These are phyloP conservation scores for Cheilosia grossa DNA, from an alignment of 2,888 invertebrate species.

Conservation along the genomic window DNA sequence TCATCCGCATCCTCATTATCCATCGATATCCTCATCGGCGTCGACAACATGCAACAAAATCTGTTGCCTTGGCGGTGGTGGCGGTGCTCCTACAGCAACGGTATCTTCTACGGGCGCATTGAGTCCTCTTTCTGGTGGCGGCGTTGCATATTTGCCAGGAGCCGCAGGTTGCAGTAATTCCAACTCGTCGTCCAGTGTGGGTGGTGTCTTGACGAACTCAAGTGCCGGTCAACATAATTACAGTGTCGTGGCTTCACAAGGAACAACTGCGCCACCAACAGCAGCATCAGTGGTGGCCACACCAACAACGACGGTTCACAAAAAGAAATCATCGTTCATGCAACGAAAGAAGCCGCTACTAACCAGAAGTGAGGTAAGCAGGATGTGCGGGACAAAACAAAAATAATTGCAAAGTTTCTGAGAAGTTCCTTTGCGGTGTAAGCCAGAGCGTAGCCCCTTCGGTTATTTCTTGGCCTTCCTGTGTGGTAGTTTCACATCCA, in stretches of 20 bases:
- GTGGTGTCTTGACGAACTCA: conserved; percentile 42
- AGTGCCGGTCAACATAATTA: conserved; percentile 47
- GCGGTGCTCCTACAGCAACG: conserved; percentile 52
- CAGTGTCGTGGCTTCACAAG: conserved; percentile 44
- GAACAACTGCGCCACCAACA: conserved; percentile 26
- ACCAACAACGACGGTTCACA: conserved; percentile 76
- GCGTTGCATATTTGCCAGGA: conserved; percentile 31
- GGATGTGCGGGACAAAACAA: background rate
- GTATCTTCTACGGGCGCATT: conserved; percentile 67
- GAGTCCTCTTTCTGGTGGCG: conserved; percentile 55
- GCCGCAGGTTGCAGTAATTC: conserved; percentile 30
- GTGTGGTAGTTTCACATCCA: conserved; percentile 2
- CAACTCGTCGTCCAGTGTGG: conserved; percentile 31
- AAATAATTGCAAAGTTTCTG: conserved; percentile 54
- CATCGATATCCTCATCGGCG: conserved; percentile 61
- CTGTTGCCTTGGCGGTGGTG: conserved; percentile 74
- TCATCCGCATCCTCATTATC: conserved; percentile 58
- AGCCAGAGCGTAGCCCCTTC: conserved; percentile 2
- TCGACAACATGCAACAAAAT: conserved; percentile 76
- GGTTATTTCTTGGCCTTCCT: conserved; percentile 36
- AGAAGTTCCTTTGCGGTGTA: conserved; percentile 42
- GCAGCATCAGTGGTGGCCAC: conserved; percentile 63
- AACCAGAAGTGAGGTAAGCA: conserved; percentile 84
- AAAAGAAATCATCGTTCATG: conserved; percentile 82
- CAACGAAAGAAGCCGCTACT: conserved; percentile 82